Conservation (phyloP, 2,113 vertebrate genomes). For the Chionodraco myersi region DNA sequence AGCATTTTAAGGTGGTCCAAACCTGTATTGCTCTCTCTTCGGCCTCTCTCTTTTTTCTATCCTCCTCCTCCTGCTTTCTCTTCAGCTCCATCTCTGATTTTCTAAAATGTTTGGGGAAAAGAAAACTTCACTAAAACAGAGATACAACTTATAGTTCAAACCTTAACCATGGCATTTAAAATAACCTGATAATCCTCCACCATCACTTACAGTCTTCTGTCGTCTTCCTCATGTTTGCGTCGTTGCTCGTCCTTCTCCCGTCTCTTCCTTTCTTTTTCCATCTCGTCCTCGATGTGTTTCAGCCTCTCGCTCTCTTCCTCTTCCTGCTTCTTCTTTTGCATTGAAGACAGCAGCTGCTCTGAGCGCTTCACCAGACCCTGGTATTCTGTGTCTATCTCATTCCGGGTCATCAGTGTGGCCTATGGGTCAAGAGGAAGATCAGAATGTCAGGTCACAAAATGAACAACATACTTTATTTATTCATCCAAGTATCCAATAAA, state of each 20-base stretch:
- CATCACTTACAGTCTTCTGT: constrained; percentile 89
- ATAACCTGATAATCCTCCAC: not conserved
- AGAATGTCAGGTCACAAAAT: not conserved
- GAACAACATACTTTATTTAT: not conserved
- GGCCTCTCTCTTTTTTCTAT: constrained; percentile 92
- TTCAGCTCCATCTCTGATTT: constrained; percentile 97
- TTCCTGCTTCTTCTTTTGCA: constrained; percentile 96
- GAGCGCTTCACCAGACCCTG: constrained; percentile 91
- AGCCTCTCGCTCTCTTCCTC: constrained; percentile 94
- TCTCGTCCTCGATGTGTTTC: constrained; percentile 92
- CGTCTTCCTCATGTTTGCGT: constrained; percentile 92
- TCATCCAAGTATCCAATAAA: not conserved
- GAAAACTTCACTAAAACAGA: not conserved
- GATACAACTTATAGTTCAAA: not conserved
- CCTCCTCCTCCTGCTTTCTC: constrained; percentile 96
- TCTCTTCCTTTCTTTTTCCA: constrained; percentile 92
- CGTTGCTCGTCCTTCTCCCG: constrained; percentile 89
- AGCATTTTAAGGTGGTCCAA: not conserved
- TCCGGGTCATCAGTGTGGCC: constrained; percentile 90
- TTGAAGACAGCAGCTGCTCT: constrained; percentile 90
- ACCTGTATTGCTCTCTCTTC: constrained; percentile 95
- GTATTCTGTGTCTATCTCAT: constrained; percentile 93
- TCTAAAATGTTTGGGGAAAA: constrained; percentile 75
- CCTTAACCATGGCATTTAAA: not conserved
- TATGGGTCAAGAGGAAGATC: constrained; percentile 57